Evolutionary conservation across 2,797 vertebrate species (phyloP).

Genomic region (Prionace glauca): DNA sequence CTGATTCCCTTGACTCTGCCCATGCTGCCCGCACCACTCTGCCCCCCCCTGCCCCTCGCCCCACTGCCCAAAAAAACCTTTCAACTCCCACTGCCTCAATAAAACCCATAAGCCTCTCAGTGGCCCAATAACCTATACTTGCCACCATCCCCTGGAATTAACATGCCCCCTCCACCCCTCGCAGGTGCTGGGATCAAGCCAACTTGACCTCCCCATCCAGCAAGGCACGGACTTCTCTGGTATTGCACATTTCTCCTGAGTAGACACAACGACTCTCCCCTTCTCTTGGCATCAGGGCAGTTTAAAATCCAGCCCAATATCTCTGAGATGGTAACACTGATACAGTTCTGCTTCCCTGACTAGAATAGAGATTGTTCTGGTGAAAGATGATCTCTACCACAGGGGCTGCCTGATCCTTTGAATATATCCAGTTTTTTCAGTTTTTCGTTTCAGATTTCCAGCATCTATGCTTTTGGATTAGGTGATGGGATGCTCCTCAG

Average conservation of each 20-base stretch:
- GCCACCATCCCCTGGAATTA: too few species aligned
- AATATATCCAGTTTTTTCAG: neutral
- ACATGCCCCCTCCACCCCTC: too few species aligned
- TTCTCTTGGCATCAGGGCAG: neutral
- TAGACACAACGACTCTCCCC: neutral
- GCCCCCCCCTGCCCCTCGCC: too few species aligned
- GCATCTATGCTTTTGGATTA: neutral
- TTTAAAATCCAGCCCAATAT: neutral
- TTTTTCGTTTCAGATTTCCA: neutral
- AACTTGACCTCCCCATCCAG: too few species aligned
- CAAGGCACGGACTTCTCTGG: too few species aligned
- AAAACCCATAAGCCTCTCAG: too few species aligned
- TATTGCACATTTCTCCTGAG: neutral
- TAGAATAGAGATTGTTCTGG: neutral
- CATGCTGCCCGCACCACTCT: too few species aligned
- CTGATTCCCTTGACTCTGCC: neutral
- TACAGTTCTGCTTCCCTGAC: neutral
- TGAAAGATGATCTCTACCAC: neutral
- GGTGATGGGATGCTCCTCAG: neutral
- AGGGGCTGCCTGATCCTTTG: neutral
- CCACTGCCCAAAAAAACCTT: too few species aligned
- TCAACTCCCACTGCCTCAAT: too few species aligned
- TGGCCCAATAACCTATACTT: too few species aligned
- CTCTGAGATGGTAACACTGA: neutral
- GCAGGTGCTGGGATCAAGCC: too few species aligned